These are phyloP conservation scores for Aphelocoma californica DNA, from an alignment of 2,797 vertebrate species.

Conservation along the genomic window DNA sequence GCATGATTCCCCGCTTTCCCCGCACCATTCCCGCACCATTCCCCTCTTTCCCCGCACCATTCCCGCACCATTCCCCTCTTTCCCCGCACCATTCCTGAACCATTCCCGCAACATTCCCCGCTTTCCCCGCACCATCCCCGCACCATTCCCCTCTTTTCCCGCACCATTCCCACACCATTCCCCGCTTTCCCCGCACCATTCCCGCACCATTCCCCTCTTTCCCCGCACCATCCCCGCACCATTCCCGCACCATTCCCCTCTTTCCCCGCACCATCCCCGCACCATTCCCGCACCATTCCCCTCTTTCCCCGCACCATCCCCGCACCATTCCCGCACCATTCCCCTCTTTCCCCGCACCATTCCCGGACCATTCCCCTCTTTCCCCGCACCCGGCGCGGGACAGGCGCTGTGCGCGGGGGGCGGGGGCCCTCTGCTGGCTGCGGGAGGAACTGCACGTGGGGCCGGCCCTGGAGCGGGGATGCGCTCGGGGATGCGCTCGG, in stretches of 20 bases:
- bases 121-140: not conserved
- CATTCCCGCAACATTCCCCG: no score
- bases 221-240: no score
- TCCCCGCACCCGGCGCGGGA: not conserved
- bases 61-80: not conserved
- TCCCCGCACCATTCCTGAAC: no score
- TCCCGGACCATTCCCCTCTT: not conserved
- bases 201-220: no score
- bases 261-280: no score
- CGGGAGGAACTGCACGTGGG: not conserved
- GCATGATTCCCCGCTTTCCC: not conserved
- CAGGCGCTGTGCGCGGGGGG: not conserved
- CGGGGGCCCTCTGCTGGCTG: slow-evolving; percentile 61
- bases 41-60: no score
- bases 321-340: accelerated
- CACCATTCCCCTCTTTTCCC: not conserved
- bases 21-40: no score
- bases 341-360: no score
- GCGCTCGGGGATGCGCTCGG: not conserved
- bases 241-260: not conserved
- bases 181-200: no score
- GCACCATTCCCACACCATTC: not conserved
- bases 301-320: not conserved
- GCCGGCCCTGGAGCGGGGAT: not conserved
- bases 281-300: no score